Conservation (phyloP, 2,797 vertebrate genomes). For the Enteromius paludinosus region DNA sequence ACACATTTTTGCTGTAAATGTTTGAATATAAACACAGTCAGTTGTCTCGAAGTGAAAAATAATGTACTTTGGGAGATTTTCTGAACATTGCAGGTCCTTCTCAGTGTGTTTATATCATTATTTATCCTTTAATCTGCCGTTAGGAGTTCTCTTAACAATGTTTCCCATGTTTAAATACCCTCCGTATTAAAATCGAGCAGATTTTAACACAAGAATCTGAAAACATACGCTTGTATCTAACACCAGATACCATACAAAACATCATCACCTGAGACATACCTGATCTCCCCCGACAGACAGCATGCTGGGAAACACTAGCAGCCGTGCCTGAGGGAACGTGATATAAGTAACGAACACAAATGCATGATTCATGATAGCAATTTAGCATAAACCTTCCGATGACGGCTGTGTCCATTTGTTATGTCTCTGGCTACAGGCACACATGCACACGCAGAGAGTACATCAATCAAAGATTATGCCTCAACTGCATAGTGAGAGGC, state of each 20-base stretch:
- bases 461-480: slow-evolving; percentile 52
- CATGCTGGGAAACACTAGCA: slow-evolving; percentile 39
- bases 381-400: slow-evolving; percentile 55
- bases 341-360: slow-evolving; percentile 50
- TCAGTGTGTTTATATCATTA: background rate
- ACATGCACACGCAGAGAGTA: slow-evolving; percentile 48
- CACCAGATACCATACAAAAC: background rate
- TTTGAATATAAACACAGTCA: background rate
- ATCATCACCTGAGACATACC: slow-evolving; percentile 18
- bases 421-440: slow-evolving; percentile 32
- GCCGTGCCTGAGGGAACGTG: slow-evolving; percentile 33
- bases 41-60: background rate
- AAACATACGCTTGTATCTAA: background rate
- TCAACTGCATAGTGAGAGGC: slow-evolving; percentile 29
- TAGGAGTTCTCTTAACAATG: background rate
- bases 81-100: background rate
- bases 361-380: slow-evolving; percentile 46
- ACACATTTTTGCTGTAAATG: background rate
- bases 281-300: background rate
- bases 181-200: background rate
- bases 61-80: background rate
- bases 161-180: background rate
- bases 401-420: slow-evolving; percentile 57
- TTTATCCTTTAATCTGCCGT: background rate
- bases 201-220: background rate